Evolutionary conservation across 2,113 vertebrate genomes (phyloP).

Genomic region (Urocitellus parryii): DNA sequence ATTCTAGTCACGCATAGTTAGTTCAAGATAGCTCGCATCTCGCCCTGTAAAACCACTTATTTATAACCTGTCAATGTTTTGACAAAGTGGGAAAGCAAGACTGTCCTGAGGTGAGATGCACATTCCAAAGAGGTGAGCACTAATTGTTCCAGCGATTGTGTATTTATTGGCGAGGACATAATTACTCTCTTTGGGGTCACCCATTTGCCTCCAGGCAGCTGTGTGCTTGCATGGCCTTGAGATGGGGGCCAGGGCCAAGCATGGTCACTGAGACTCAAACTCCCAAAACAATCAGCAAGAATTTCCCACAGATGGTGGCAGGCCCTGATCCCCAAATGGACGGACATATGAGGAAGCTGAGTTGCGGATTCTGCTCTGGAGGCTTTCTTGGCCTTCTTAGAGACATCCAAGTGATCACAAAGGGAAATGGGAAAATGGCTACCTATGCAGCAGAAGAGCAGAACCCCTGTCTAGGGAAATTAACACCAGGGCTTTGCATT

Average conservation of each 20-base stretch:
- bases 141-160: conserved; percentile 55
- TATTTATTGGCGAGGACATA: conserved; percentile 36
- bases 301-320: not conserved
- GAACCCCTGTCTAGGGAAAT: not conserved
- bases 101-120: conserved; percentile 36
- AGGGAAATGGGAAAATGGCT: not conserved
- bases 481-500: not conserved
- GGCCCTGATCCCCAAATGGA: not conserved
- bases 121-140: conserved; percentile 30
- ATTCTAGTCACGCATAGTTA: conserved; percentile 54
- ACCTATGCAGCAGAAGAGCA: not conserved
- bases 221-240: not conserved
- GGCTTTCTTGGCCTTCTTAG: not conserved
- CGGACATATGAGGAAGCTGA: not conserved
- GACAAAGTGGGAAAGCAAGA: conserved; percentile 43
- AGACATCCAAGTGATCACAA: not conserved
- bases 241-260: not conserved
- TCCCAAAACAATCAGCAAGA: not conserved
- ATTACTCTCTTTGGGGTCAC: conserved; percentile 42
- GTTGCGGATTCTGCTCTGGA: not conserved
- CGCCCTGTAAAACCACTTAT: conserved; percentile 57
- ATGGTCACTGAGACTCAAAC: not conserved
- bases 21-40: conserved; percentile 2
- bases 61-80: conserved; percentile 64
- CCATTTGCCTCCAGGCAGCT: not conserved